Conservation (phyloP, 2,888 invertebrate genomes). For the Lasioglossum pauxillum region DNA sequence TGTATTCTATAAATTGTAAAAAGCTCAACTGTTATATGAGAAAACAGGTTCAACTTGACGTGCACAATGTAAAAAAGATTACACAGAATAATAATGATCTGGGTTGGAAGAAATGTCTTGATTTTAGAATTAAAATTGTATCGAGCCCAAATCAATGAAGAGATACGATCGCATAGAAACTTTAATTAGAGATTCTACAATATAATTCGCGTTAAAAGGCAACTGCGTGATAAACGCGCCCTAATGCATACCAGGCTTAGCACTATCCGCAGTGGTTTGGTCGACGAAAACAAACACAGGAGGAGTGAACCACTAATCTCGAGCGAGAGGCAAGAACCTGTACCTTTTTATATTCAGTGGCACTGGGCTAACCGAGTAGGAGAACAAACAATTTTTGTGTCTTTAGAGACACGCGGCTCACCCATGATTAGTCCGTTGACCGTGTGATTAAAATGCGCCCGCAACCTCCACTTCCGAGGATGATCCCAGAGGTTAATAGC, state of each 20-base stretch:
- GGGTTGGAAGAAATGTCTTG: too few species aligned
- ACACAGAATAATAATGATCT: too few species aligned
- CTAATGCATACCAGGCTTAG: neutral
- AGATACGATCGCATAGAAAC: too few species aligned
- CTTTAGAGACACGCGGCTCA: conserved; percentile 5
- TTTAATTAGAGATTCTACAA: neutral
- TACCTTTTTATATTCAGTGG: conserved; percentile 56
- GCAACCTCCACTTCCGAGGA: conserved; percentile 19
- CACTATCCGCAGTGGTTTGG: neutral
- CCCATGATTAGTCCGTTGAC: conserved; percentile 29
- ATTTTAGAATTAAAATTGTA: too few species aligned
- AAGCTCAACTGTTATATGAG: too few species aligned
- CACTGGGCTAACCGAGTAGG: conserved; percentile 37
- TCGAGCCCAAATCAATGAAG: neutral
- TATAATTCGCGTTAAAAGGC: neutral
- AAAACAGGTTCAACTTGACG: too few species aligned
- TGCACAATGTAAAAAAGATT: too few species aligned
- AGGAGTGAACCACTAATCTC: neutral
- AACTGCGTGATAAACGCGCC: neutral
- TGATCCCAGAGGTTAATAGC: neutral
- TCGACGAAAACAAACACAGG: neutral
- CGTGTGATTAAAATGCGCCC: conserved; percentile 5
- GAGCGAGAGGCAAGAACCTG: neutral
- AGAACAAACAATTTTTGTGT: conserved; percentile 57
- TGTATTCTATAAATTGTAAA: too few species aligned